Base-by-base conservation (phyloP, 2,888 invertebrate species). In the Eupithecia pulchellata region DNA sequence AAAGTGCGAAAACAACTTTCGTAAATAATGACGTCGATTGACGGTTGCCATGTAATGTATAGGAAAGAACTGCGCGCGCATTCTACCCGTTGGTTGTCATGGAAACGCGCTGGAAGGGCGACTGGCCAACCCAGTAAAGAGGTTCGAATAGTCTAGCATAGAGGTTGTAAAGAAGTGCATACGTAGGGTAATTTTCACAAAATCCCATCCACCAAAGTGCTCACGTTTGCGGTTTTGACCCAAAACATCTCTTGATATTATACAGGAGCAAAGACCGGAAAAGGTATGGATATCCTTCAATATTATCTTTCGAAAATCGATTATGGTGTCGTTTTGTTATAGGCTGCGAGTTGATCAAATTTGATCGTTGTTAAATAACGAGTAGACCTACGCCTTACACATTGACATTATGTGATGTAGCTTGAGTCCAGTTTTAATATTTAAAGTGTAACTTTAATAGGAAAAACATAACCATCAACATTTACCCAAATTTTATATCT, bases 61-160 rank as follows among this genome's bases (percentile, higher is more conserved):
- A 67, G 61, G 71, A 65, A 67, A 64, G 9, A 47, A 42, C 55
- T 93, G 93, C 93, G 93, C 92, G 93, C 93, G 93, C 93, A 93
- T 68, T 20, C 36, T 34, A 17, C 17, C 8, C 9, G 90, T 92
- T 82, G 78, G 90, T 92, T 82, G 78, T 75, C 89, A 90, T 91
- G 85, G 82, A 57, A 82, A 92, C 92, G 80, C 17, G 76, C 20
- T 20, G 79, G 76, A 80, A 77, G 79, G 80, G 68, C 58, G 60
- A 62, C 55, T 34, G 78, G 81, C 71, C 63, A 29, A 27, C 63
- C 63, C 52, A 36, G 29, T 68, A 69, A 58, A 30, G 60, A 69
- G 68, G 66, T 67, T 52, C 65, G 52, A 63, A 47, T 68, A 73
- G 66, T 66, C 55, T 57, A 68, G 69, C 68, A 34, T 72, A 55